These are phyloP conservation scores for Balaeniceps rex DNA, from an alignment of 2,113 vertebrate species.

Conservation along the genomic window DNA sequence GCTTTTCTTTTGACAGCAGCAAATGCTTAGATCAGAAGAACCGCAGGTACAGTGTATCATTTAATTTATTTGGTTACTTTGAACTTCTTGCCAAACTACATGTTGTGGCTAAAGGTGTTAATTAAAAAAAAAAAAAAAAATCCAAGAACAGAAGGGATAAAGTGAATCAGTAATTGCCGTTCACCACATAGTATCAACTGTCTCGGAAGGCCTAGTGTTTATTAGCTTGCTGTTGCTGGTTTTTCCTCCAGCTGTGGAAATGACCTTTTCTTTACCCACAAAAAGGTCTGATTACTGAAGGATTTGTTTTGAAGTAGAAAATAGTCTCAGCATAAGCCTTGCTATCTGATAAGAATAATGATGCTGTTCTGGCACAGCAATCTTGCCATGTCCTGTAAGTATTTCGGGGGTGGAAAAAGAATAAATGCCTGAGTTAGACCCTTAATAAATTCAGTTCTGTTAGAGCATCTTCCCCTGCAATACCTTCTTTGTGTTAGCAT, in stretches of 20 bases:
- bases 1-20: neutral
- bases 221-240: neutral
- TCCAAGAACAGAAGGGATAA: neutral
- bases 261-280: neutral
- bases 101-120: slow-evolving; percentile 1
- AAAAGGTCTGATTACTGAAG: neutral
- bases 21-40: slow-evolving; percentile 2
- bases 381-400: neutral
- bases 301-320: slow-evolving; percentile 28
- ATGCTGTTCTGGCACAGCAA: neutral
- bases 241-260: slow-evolving; percentile 30
- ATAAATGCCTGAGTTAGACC: neutral
- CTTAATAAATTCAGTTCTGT: neutral
- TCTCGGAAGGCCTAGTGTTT: neutral
- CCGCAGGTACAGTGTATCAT: neutral
- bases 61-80: neutral
- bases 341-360: neutral
- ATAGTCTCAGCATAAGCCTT: neutral
- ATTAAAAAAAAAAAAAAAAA: neutral
- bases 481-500: neutral
- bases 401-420: neutral
- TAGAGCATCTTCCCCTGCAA: neutral
- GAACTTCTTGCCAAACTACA: slow-evolving; percentile 16
- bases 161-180: neutral
- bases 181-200: neutral